phyloP scores from a whole-genome alignment of 2,113 vertebrate genomes.

The Odontophorus gujanensis region DNA sequence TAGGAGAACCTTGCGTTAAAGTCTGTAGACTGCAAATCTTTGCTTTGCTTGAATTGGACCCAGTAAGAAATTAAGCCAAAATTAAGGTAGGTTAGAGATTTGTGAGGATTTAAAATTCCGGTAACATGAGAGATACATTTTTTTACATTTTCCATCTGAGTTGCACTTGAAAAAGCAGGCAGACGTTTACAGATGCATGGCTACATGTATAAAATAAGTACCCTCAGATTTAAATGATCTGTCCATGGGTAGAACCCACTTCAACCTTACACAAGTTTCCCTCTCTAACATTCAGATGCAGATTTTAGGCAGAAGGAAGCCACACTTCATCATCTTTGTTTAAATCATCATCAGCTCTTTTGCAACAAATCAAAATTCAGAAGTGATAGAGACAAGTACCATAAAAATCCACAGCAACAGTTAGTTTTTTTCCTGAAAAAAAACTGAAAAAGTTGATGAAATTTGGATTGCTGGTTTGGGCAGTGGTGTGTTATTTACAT shows the following conservation, averaged over 20 bases:
- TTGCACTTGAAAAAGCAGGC: constrained; percentile 3
- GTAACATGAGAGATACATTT: neutral
- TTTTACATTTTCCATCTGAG: neutral
- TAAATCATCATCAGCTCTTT: neutral
- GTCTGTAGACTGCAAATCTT: neutral
- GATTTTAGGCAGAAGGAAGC: neutral
- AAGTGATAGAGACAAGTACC: neutral
- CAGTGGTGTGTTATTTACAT: neutral
- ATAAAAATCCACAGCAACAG: constrained; percentile 23
- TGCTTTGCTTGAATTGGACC: neutral
- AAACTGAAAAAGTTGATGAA: neutral
- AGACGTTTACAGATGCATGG: neutral
- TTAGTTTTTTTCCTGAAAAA: neutral
- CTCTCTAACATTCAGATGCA: neutral
- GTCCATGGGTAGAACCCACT: neutral
- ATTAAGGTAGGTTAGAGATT: neutral
- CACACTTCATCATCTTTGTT: constrained; percentile 1
- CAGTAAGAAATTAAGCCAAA: constrained; percentile 3
- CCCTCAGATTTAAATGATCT: constrained; percentile 27
- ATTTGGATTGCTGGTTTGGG: neutral
- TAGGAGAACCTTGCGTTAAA: neutral
- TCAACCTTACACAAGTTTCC: neutral
- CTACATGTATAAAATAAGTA: neutral
- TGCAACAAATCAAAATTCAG: constrained; percentile 9
- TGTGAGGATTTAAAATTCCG: constrained; percentile 26